Percentiles rank a stretch among this genome's conserved stretches.
Conservation (phyloP, 2,888 invertebrate species). For the Deilephila porcellus region DNA sequence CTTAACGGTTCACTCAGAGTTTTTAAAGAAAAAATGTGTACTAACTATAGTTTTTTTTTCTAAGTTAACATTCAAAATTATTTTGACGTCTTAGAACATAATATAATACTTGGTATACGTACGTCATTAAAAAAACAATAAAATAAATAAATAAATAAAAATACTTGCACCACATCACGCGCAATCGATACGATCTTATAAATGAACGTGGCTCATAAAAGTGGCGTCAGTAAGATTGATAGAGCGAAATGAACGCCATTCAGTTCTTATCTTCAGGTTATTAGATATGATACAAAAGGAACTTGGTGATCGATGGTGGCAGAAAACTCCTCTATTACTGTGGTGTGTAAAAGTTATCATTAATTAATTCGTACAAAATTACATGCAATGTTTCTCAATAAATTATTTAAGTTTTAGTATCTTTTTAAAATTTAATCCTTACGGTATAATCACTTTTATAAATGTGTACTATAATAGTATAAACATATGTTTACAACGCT, state of each 20-base stretch:
- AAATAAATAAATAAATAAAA: not conserved
- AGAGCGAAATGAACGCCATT: constrained; percentile 32
- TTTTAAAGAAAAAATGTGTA: too few species aligned
- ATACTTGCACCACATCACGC: not conserved
- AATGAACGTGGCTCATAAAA: constrained; percentile 39
- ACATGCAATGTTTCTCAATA: too few species aligned
- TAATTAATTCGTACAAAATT: not conserved
- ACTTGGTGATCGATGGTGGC: constrained; percentile 26
- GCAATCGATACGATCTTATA: constrained; percentile 31
- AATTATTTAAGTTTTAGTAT: too few species aligned
- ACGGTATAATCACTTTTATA: too few species aligned
- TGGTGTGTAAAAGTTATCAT: not conserved
- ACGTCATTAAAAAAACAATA: not conserved
- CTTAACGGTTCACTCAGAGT: too few species aligned
- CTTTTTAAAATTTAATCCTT: too few species aligned
- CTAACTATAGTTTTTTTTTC: too few species aligned
- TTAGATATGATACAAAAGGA: constrained; percentile 28
- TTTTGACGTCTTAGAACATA: too few species aligned
- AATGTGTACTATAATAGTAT: not conserved
- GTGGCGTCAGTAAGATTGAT: constrained; percentile 45
- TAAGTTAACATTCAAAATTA: too few species aligned
- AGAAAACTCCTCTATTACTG: constrained; percentile 3
- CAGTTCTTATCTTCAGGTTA: constrained; percentile 35
- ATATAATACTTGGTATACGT: too few species aligned
- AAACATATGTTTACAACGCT: not conserved